Evolutionary conservation across 2,113 vertebrate genomes (phyloP), one percentile per base, ranked within the genome.

Genomic region (Chunga burmeisteri): DNA sequence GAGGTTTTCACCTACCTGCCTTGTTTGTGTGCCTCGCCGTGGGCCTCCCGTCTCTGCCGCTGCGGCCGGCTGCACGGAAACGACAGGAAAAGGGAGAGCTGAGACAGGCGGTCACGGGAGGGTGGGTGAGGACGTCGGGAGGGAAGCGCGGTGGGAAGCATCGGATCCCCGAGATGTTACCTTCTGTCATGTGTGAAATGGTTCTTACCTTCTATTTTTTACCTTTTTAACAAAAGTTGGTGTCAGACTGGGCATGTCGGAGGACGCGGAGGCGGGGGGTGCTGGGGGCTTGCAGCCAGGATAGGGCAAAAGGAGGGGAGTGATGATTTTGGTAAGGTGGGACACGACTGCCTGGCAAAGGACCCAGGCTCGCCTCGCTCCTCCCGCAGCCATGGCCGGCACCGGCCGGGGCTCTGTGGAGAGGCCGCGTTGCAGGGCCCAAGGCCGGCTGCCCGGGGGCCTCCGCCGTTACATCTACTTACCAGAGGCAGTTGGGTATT

Each of bases 1-100:
- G 6, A 11, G 63, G 42, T 49, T 10, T 62, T 16, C 11, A 19
- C 98, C 95, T 93, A 99, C 99, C 98, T 99, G 98, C 98, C 98
- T 86, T 98, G 92, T 95, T 99, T 99, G 88, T 98, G 98, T 30
- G 59, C 94, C 70, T 98, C 98, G 13, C 97, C 96, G 0, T 95
- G 97, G 23, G 98, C 97, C 73, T 99, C 98, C 92, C 98, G 98
- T 61, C 98, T 97, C 58, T 97, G 97, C 88, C 97, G 97, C 90
- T 98, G 98, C 8, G 94, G 96, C 74, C 91, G 93, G 93, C 97
- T 97, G 79, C 56, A 7, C 2, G 66, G 87, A 75, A 94, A 92
- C 7, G 7, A 70, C 0, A 92, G 49, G 56, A 27, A 67, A 96
- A 96, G 61, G 52, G 23, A 94, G 34, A 89, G 16, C 49, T 79